These are phyloP conservation scores for Trypoxylon attenuatum DNA, from an alignment of 2,888 invertebrate genomes.

Conservation along the genomic window DNA sequence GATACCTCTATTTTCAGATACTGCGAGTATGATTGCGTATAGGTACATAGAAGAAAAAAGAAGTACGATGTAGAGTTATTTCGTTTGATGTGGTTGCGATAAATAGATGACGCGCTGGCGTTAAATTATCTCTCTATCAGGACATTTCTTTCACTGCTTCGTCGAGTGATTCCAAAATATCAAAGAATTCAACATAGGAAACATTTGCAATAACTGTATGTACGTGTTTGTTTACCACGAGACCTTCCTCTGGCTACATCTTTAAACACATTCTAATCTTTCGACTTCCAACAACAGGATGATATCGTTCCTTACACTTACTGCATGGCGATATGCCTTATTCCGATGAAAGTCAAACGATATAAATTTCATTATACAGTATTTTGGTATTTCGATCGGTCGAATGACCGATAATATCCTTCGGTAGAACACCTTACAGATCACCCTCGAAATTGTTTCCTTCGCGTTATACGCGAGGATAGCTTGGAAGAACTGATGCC, in stretches of 20 bases:
- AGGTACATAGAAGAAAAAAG: too few relatives aligned
- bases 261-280: slow-evolving; percentile 28
- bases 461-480: slow-evolving; percentile 4
- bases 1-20: slow-evolving; percentile 48
- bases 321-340: slow-evolving; percentile 45
- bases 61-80: too few relatives aligned
- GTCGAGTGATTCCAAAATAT: slow-evolving; percentile 22
- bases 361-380: slow-evolving; percentile 15
- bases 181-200: not conserved
- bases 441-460: slow-evolving; percentile 29
- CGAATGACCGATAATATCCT: slow-evolving; percentile 11
- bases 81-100: too few relatives aligned
- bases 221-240: slow-evolving; percentile 15
- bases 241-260: slow-evolving; percentile 35
- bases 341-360: slow-evolving; percentile 51
- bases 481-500: slow-evolving; percentile 8
- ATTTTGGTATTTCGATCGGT: slow-evolving; percentile 9
- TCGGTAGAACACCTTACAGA: not conserved
- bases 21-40: slow-evolving; percentile 31
- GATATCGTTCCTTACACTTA: slow-evolving; percentile 23
- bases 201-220: slow-evolving; percentile 9
- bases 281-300: slow-evolving; percentile 37
- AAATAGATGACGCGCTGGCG: slow-evolving; percentile 25
- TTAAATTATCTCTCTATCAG: slow-evolving; percentile 14
- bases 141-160: slow-evolving; percentile 25